Evolutionary conservation across 2,888 invertebrate species (phyloP).

Genomic region (Diploptera punctata): DNA sequence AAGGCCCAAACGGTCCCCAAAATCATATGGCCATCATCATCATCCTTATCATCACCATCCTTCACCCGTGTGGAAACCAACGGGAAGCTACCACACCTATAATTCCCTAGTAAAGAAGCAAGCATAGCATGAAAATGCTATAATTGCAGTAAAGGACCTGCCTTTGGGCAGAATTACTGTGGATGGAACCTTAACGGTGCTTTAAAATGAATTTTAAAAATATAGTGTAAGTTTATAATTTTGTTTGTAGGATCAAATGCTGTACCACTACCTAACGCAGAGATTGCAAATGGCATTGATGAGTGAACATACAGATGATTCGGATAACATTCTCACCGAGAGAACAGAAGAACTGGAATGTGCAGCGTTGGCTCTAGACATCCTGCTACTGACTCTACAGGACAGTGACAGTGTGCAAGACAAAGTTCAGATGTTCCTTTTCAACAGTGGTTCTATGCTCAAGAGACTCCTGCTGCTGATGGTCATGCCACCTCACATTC

Average conservation of each 20-base stretch:
- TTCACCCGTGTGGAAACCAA: too few relatives aligned
- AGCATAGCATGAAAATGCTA: too few relatives aligned
- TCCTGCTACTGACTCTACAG: slow-evolving; percentile 1
- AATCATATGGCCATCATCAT: too few relatives aligned
- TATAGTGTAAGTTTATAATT: background rate
- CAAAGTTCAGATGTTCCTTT: slow-evolving; percentile 28
- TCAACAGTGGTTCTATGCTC: slow-evolving; percentile 5
- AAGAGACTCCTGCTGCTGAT: slow-evolving; percentile 4
- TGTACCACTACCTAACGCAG: slow-evolving; percentile 16
- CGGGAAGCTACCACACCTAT: too few relatives aligned
- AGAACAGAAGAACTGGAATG: slow-evolving; percentile 13
- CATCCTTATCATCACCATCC: too few relatives aligned
- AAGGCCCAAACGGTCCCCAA: too few relatives aligned
- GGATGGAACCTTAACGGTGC: background rate
- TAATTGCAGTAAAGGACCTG: too few relatives aligned
- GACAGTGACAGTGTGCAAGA: slow-evolving; percentile 18
- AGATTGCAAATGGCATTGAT: background rate
- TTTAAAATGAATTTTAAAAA: background rate
- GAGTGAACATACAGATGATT: background rate
- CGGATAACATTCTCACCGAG: background rate
- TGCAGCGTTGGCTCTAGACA: slow-evolving; percentile 12
- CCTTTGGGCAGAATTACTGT: too few relatives aligned
- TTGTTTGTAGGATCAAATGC: slow-evolving; percentile 21
- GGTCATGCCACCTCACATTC: slow-evolving; percentile 5
- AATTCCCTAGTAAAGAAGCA: too few relatives aligned